phyloP scores from a whole-genome alignment of 2,113 vertebrate species.

The Cinclus mexicanus region DNA sequence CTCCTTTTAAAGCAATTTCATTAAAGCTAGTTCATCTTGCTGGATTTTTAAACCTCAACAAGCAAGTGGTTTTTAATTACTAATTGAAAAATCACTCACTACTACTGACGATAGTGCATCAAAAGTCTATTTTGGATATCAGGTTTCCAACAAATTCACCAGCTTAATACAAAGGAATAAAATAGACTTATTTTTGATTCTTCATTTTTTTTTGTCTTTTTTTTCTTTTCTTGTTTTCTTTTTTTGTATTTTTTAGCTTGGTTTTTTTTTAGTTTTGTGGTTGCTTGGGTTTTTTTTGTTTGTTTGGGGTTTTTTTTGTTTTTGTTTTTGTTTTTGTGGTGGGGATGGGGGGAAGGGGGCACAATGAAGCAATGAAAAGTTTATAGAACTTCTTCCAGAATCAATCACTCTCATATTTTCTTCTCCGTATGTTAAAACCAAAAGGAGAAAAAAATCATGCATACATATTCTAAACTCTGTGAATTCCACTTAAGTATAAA shows the following conservation, averaged over 20 bases:
- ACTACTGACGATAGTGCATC: background rate
- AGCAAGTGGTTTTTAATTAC: background rate
- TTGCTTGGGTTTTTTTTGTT: no score
- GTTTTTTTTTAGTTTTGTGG: no score
- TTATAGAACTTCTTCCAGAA: background rate
- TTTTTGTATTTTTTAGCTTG: no score
- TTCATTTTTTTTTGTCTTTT: background rate
- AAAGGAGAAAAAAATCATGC: background rate
- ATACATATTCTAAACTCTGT: background rate
- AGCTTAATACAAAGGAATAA: background rate
- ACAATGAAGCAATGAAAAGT: background rate
- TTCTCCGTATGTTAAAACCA: background rate
- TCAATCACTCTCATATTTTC: background rate
- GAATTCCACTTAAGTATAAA: background rate
- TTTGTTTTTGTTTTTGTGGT: no score
- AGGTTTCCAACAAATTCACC: background rate
- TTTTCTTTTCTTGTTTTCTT: no score
- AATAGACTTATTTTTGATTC: background rate
- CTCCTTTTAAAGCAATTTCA: background rate
- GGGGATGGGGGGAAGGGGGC: fast-evolving
- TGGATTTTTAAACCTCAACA: background rate
- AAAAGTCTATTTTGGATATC: background rate
- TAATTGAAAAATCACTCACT: background rate
- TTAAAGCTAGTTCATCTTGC: background rate
- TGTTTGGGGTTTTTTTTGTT: no score